A percentile compares a stretch with the other conserved stretches of the same genome.
Evolutionary conservation across 2,113 vertebrate species (phyloP).

Genomic region (Hippocampus mohnikei): DNA sequence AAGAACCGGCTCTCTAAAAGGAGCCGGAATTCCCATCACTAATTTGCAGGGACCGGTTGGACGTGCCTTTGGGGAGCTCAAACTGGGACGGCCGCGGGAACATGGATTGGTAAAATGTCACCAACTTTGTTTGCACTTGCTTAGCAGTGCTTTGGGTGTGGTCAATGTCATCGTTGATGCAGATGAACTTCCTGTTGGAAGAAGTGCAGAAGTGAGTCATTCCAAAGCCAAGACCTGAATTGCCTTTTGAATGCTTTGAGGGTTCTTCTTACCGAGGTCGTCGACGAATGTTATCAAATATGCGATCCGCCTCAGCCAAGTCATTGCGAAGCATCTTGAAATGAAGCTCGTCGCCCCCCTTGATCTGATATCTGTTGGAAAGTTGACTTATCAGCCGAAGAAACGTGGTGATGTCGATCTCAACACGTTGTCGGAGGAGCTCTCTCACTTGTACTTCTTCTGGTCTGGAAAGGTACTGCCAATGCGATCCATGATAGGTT

Average conservation of each 20-base stretch:
- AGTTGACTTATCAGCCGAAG: conserved; percentile 1
- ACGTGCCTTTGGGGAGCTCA: conserved; percentile 89
- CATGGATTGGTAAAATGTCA: conserved; percentile 97
- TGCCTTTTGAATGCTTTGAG: neutral
- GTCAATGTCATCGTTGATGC: conserved; percentile 97
- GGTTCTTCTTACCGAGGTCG: conserved; percentile 81
- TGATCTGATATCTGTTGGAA: conserved; percentile 87
- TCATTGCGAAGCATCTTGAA: conserved; percentile 99
- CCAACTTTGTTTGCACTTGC: conserved; percentile 92
- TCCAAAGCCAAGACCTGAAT: neutral
- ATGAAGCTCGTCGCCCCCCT: conserved; percentile 97
- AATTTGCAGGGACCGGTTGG: no score
- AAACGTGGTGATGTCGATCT: neutral
- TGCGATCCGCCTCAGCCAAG: conserved; percentile 94
- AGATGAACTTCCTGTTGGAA: conserved; percentile 89
- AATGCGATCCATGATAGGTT: conserved; percentile 87
- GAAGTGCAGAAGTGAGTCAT: neutral
- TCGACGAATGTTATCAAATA: conserved; percentile 94
- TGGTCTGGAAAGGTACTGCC: conserved; percentile 93
- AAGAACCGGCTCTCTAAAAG: no score
- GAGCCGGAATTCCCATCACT: no score
- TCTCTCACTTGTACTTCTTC: conserved; percentile 90
- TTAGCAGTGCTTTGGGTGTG: conserved; percentile 91
- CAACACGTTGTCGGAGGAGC: no score
- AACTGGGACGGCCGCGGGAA: conserved; percentile 93